phyloP scores from a whole-genome alignment of 2,888 invertebrate species.

The Scaptomyza cyrtandrae region DNA sequence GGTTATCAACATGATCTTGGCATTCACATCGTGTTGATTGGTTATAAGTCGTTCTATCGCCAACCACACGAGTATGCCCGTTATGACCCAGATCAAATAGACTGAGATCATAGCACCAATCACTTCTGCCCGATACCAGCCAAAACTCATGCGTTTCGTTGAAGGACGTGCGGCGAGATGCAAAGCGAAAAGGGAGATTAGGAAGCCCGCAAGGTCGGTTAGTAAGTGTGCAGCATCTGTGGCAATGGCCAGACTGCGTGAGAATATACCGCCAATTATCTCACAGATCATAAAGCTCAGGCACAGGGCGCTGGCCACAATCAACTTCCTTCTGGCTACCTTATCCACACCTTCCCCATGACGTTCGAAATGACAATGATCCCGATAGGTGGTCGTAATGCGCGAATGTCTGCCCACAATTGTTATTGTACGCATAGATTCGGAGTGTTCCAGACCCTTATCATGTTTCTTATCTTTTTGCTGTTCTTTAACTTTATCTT shows the following conservation, averaged over 20 bases:
- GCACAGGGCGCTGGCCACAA: constrained; percentile 60
- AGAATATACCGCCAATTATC: constrained; percentile 55
- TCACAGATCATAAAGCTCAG: constrained; percentile 55
- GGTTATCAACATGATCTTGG: constrained; percentile 94
- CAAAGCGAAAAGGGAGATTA: constrained; percentile 63
- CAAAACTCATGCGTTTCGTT: constrained; percentile 91
- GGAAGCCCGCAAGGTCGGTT: constrained; percentile 61
- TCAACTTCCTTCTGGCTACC: constrained; percentile 48
- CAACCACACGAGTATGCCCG: constrained; percentile 96
- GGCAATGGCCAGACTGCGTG: constrained; percentile 68
- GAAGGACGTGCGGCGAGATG: constrained; percentile 54
- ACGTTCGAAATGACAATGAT: constrained; percentile 55
- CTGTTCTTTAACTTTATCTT: background rate
- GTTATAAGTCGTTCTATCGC: constrained; percentile 93
- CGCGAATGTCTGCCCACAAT: constrained; percentile 49
- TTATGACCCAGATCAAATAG: constrained; percentile 98
- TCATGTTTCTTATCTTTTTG: background rate
- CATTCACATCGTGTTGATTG: constrained; percentile 93
- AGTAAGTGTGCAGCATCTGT: constrained; percentile 69
- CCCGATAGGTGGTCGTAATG: constrained; percentile 36
- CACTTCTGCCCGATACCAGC: constrained; percentile 97
- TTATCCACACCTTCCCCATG: constrained; percentile 36
- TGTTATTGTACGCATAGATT: constrained; percentile 54
- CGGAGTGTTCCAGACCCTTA: constrained; percentile 18
- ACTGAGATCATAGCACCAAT: constrained; percentile 98